Base-by-base conservation (phyloP, 1,140 invertebrate species). In the Drosophila cardini region DNA sequence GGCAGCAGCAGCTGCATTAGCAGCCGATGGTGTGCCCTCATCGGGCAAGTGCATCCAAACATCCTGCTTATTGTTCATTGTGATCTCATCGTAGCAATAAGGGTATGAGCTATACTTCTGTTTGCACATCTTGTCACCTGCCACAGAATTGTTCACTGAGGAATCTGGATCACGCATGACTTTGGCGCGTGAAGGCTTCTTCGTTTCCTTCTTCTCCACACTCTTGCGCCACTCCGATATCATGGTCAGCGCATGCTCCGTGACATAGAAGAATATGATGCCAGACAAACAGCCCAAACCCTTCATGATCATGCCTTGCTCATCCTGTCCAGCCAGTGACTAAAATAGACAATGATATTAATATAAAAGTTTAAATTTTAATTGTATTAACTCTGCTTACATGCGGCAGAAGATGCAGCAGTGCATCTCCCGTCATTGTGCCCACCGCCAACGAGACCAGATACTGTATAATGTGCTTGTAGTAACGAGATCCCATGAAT, bases 331-430 rank as follows among this genome's bases (percentile, higher is more conserved):
- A 30, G 90, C 85, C 45, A 91, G 52, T 9, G 90, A 86, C 90
- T 91, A 32, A 58, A 55, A 15, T 11, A 50, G 11, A 45, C 0
- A 52, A 9, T 42, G 1, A 13, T 43, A 13, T 11, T 9, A 0
- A 15, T 45, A 10, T 68, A 15, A 30, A 8, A 57, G 30, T 26
- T 34, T 0, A 6, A 38, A 1, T 10, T 4, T 8, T 61, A 38
- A 34, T 0, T 21, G 1, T 4, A 15, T 32, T 4, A 4, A 45
- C 0, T 8, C 32, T 43, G 93, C 94, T 96, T 76, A 96, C 97
- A 93, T 98, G 98, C 52, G 98, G 98, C 85, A 99, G 93, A 13
- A 99, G 94, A 94, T 99, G 98, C 64, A 99, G 94, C 26, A 99
- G 93, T 1, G 98, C 98, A 94, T 98, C 98, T 4, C 97, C 97